Evolutionary conservation across 2,888 invertebrate genomes (phyloP), one percentile per base, ranked within the genome.

Genomic region (Idaea biselata): DNA sequence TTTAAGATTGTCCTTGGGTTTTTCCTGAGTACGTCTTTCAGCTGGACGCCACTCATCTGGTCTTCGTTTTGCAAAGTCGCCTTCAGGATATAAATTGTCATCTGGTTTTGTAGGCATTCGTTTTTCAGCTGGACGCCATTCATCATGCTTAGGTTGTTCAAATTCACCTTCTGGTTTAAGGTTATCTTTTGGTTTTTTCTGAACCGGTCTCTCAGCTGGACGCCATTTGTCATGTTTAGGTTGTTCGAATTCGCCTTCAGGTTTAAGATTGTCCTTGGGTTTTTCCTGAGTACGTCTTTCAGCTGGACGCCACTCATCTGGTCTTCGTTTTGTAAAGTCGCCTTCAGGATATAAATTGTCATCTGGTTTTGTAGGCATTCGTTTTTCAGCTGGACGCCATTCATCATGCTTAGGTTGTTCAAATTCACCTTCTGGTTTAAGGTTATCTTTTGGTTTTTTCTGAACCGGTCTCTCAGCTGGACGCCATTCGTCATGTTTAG

Each of bases 1-100:
- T 63, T 84, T 88, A 0, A 95, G 74, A 70, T 95, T 95, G 66
- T 90, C 95, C 71, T 91, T 83, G 0, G 94, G 96, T 70, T 92
- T 95, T 68, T 83, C 93, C 1, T 85, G 86, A n/a, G 86, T 86
- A 25, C 86, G 91, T 65, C 93, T 81, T 73, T 94, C 94, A 61
- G 90, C 94, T 18, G 92, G 93, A 18, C 81, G 80, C 91, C 93
- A 94, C 17, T 68, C 55, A 2, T 68, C 68, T 1, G 59, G 54
- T 17, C 58, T 58, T 16, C 58, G 64, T 3, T 54, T 58, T 93
- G 94, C 72, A 44, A 75, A 75, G 0, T 75, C 75, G 66, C 94
- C 94, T 18, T 87, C 80, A 0, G 90, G 93, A 67, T 80, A 89
- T 0, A 93, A 70, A 72, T 94, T 93, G 73, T 93, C 94, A 56